Evolutionary conservation across 2,113 vertebrate genomes (phyloP).

Genomic region (Clarias magur): DNA sequence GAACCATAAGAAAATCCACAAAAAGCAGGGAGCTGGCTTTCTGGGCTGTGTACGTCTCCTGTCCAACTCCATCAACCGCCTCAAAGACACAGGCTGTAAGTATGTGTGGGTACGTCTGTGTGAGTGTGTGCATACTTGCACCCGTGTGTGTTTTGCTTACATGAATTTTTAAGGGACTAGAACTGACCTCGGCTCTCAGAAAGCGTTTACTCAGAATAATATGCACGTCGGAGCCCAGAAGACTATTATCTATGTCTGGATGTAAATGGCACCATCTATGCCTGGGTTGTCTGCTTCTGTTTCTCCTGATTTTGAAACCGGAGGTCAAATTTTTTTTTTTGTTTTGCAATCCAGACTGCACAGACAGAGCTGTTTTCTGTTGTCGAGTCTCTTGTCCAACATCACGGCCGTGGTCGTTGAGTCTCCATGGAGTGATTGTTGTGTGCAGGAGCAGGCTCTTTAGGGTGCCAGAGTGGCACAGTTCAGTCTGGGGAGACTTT

Average conservation of each 20-base stretch:
- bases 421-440: neutral
- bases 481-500: slow-evolving; percentile 26
- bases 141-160: neutral
- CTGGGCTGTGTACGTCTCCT: slow-evolving; percentile 97
- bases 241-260: slow-evolving; percentile 9
- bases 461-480: neutral
- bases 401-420: neutral
- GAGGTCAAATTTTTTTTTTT: neutral
- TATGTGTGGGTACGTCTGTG: slow-evolving; percentile 34
- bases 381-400: neutral
- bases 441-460: neutral
- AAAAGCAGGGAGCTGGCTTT: slow-evolving; percentile 98
- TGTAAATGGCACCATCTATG: slow-evolving; percentile 15
- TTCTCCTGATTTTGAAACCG: slow-evolving; percentile 1
- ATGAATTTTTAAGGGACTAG: neutral
- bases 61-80: slow-evolving; percentile 95
- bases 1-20: slow-evolving; percentile 99
- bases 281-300: neutral
- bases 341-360: neutral
- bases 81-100: slow-evolving; percentile 98
- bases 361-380: neutral
- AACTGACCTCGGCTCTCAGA: slow-evolving; percentile 17
- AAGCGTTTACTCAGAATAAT: slow-evolving; percentile 5
- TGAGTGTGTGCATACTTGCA: neutral
- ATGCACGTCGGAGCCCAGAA: neutral